Evolutionary conservation across 1,140 invertebrate genomes (phyloP).

Genomic region (Drosophila nigromelanica): DNA sequence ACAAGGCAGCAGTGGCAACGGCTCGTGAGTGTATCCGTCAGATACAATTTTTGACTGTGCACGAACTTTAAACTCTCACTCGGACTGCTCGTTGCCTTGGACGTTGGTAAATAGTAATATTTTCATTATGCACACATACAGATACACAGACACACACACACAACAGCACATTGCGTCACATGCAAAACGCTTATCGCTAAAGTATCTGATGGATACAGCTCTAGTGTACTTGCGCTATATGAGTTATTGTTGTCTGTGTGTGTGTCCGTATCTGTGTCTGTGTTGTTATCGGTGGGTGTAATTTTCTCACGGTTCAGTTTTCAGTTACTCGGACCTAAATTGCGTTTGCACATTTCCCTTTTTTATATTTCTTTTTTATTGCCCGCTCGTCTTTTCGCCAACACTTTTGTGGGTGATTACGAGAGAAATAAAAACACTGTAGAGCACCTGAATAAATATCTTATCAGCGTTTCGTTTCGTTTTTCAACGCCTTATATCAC

Average conservation of each 20-base stretch:
- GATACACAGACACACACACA: background rate
- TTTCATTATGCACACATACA: slow-evolving; percentile 61
- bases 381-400: slow-evolving; percentile 59
- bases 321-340: slow-evolving; percentile 73
- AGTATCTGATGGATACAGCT: slow-evolving; percentile 49
- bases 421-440: slow-evolving; percentile 34
- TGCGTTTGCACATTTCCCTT: slow-evolving; percentile 80
- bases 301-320: slow-evolving; percentile 81
- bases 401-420: slow-evolving; percentile 76
- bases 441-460: slow-evolving; percentile 80
- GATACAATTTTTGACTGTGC: slow-evolving; percentile 55
- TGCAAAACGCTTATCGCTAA: slow-evolving; percentile 75
- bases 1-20: slow-evolving; percentile 1
- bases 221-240: slow-evolving; percentile 9
- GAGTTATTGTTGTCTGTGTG: slow-evolving; percentile 10
- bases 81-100: slow-evolving; percentile 22
- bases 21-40: slow-evolving; percentile 50
- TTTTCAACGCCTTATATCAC: slow-evolving; percentile 71
- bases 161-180: slow-evolving; percentile 58
- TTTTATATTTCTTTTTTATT: slow-evolving; percentile 46
- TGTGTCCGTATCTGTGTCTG: background rate
- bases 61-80: slow-evolving; percentile 73
- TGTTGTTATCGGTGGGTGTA: slow-evolving; percentile 76
- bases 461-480: slow-evolving; percentile 74
- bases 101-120: slow-evolving; percentile 71